A percentile compares a stretch with the other conserved stretches of the same genome.
phyloP scores from a whole-genome alignment of 1,140 invertebrate genomes.

The Cherax quadricarinatus region DNA sequence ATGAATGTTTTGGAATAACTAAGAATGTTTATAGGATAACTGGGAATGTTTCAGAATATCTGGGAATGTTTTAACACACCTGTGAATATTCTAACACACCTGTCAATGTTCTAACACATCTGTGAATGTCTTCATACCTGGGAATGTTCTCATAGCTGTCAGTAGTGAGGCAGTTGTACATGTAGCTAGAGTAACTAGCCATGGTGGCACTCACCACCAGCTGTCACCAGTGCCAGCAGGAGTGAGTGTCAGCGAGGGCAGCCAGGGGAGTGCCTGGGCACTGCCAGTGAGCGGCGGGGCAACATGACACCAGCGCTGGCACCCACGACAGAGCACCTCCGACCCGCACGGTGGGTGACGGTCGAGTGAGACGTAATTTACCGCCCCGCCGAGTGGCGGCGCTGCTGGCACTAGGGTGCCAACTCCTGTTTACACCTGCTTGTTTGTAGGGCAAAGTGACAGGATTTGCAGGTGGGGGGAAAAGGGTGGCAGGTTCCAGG shows the following conservation, averaged over 20 bases:
- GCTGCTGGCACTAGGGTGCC: conserved; percentile 20
- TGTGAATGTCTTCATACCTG: conserved; percentile 2
- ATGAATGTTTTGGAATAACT: no score
- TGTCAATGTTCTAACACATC: no score
- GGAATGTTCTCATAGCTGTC: conserved; percentile 52
- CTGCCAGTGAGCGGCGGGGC: not conserved
- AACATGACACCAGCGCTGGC: not conserved
- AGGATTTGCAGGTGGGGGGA: no score
- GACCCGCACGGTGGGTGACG: conserved; percentile 32
- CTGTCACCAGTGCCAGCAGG: not conserved
- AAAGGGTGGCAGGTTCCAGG: no score
- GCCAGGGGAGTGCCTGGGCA: not conserved
- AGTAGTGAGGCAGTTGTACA: conserved; percentile 44
- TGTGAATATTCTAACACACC: not conserved
- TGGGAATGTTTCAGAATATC: not conserved
- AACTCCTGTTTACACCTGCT: not conserved
- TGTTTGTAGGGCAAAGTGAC: no score
- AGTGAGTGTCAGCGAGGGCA: not conserved
- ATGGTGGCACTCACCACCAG: not conserved
- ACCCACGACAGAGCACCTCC: not conserved
- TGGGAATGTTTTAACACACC: not conserved
- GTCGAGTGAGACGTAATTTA: conserved; percentile 44
- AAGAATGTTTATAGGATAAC: no score
- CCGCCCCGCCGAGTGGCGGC: conserved; percentile 38
- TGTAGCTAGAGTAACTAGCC: conserved; percentile 53